Evolutionary conservation across 2,888 invertebrate genomes (phyloP), one percentile per base, ranked within the genome.

Genomic region (Neoitamus cyanurus): DNA sequence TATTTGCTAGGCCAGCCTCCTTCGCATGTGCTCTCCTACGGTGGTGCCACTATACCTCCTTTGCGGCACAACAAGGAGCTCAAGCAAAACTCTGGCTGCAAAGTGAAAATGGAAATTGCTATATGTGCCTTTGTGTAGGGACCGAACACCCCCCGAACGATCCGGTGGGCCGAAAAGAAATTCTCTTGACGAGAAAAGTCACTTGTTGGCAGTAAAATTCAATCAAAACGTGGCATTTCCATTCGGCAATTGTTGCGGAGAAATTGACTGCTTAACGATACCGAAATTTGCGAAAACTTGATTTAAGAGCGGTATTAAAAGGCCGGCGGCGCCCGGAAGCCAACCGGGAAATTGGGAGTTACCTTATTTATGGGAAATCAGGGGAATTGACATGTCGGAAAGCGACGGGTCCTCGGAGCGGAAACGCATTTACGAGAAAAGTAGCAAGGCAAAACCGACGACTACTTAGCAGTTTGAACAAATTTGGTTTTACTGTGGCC

Each of bases 251-350:
- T 70, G 70, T 70, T 70, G 15, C 70, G n/a, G 70, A 20, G 77
- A 46, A 77, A 77, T 77, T 77, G 77, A 77, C 42, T 77, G 25
- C 77, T 42, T 42, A 37, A 25, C 77, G 73, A 73, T 31, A 73
- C 20, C 20, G 77, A 77, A 77, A 28, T 46, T 28, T 31, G 25
- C 30, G 46, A 42, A 77, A 46, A 77, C 46, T 77, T 77, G 77
- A 77, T 77, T 77, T 77, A 77, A 46, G 77, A 46, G 30, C 42
- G 46, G 20, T 36, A 77, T 36, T 77, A 46, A 77, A 77, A 25
- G 77, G 34, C 73, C 58, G 25, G 58, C 15, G 58, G 58, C 58
- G 58, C 58, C 58, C 58, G 58, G 58, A 58, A 58, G 58, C 58
- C 58, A 58, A 58, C 58, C 58, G 58, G 58, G 58, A 58, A 58